Percentiles rank a stretch among this genome's conserved stretches.
Evolutionary conservation across 1,140 invertebrate genomes (phyloP).

Genomic region (Drosophila lini): DNA sequence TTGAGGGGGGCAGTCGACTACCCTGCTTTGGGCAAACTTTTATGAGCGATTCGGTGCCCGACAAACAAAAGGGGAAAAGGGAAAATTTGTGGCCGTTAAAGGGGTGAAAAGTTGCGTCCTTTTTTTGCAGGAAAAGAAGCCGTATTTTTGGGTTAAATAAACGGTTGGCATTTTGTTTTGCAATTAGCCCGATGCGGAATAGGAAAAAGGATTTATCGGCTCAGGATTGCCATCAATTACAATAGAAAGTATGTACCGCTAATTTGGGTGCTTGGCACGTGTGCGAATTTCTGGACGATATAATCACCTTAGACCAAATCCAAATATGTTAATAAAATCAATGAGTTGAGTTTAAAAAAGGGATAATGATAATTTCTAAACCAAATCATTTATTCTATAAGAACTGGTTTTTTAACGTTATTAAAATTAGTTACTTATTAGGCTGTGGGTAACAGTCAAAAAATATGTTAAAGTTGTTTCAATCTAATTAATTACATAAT

Average conservation of each 20-base stretch:
- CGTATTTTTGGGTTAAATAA: conserved; percentile 56
- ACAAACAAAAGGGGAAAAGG: conserved; percentile 48
- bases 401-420: too few species aligned
- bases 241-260: conserved; percentile 27
- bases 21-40: conserved; percentile 46
- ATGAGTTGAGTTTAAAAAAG: background rate
- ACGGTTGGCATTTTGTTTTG: conserved; percentile 64
- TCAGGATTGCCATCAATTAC: conserved; percentile 47
- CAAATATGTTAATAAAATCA: background rate
- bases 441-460: too few species aligned
- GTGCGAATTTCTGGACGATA: background rate
- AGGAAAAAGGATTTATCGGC: conserved; percentile 29
- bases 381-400: background rate
- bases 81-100: conserved; percentile 53
- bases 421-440: too few species aligned
- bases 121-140: conserved; percentile 34
- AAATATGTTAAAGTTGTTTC: too few species aligned
- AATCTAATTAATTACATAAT: background rate
- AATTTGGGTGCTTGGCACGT: conserved; percentile 7
- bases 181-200: conserved; percentile 46
- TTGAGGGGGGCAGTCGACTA: conserved; percentile 23
- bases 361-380: background rate
- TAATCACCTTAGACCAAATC: background rate
- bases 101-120: conserved; percentile 62
- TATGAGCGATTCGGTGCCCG: conserved; percentile 31